A percentile compares a stretch with the other conserved stretches of the same genome.
Conservation (phyloP, 2,797 vertebrate species). For the Ciconia nigra region DNA sequence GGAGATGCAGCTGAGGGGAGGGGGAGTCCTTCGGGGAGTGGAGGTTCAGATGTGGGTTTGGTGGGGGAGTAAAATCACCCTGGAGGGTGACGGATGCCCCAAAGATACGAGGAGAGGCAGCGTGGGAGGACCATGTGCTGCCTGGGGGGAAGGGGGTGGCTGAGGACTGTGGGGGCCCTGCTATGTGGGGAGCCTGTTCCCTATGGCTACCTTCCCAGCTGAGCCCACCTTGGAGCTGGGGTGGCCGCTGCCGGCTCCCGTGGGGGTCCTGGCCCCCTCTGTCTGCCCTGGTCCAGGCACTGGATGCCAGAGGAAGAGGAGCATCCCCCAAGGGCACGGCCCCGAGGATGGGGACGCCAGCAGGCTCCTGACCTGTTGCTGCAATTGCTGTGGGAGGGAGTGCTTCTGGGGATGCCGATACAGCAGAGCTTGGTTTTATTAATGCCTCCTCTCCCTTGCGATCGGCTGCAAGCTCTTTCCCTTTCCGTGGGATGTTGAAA, state of each 20-base stretch:
- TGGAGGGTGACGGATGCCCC: neutral
- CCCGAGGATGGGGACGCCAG: neutral
- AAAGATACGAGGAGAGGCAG: accelerated
- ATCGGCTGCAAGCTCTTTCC: neutral
- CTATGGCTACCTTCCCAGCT: neutral
- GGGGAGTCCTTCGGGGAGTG: neutral
- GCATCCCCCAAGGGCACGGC: neutral
- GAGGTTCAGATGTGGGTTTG: neutral
- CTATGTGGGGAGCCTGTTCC: neutral
- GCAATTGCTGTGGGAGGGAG: neutral
- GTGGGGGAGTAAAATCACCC: neutral
- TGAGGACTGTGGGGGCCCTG: neutral
- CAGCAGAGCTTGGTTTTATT: neutral
- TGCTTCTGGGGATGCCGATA: neutral
- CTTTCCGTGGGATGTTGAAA: neutral
- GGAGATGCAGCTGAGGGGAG: neutral
- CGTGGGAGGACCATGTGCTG: neutral
- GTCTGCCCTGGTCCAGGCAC: neutral
- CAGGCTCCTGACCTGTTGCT: slow-evolving; percentile 56
- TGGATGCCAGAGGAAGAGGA: neutral
- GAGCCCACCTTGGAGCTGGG: neutral
- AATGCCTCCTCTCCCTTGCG: neutral
- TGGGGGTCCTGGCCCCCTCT: neutral
- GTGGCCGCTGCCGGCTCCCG: neutral
- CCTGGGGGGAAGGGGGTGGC: neutral